Evolutionary conservation across 1,140 invertebrate genomes (phyloP).

Genomic region (Drosophila erecta): DNA sequence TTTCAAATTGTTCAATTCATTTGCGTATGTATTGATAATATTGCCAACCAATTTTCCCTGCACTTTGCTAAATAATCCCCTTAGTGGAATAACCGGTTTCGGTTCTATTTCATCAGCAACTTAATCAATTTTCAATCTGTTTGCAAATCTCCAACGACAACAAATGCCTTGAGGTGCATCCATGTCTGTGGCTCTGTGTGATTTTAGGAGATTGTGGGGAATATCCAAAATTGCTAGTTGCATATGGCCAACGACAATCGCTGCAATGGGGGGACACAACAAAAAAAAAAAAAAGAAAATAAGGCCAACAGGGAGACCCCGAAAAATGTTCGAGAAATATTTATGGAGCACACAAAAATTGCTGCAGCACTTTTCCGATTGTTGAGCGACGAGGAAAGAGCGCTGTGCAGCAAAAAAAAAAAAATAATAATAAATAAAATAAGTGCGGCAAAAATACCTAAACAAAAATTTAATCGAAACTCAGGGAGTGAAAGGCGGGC

Average conservation of each 20-base stretch:
- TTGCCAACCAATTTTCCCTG: neutral
- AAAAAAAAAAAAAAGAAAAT: conserved; percentile 3
- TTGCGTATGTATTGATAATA: neutral
- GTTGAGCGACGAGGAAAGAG: conserved; percentile 20
- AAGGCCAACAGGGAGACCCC: neutral
- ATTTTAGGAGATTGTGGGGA: conserved; percentile 15
- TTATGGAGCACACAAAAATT: conserved; percentile 48
- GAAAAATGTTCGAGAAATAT: conserved; percentile 51
- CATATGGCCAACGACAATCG: conserved; percentile 58
- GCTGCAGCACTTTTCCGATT: conserved; percentile 47
- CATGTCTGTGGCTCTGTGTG: conserved; percentile 8
- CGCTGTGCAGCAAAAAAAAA: neutral
- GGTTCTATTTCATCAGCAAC: conserved; percentile 18
- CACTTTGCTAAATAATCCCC: conserved; percentile 6
- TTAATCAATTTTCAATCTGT: conserved; percentile 38
- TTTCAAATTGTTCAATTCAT: conserved; percentile 3
- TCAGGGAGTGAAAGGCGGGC: conserved; percentile 23
- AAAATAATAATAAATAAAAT: conserved; percentile 3
- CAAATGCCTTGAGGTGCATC: conserved; percentile 48
- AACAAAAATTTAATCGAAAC: conserved; percentile 50
- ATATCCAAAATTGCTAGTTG: conserved; percentile 45
- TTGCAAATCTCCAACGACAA: conserved; percentile 21
- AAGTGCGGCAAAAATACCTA: conserved; percentile 31
- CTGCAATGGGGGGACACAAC: conserved; percentile 16
- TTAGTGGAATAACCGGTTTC: neutral